Evolutionary conservation across 1,140 invertebrate species (phyloP), one percentile per base, ranked within the genome.

Genomic region (Andrena cerasifolii): DNA sequence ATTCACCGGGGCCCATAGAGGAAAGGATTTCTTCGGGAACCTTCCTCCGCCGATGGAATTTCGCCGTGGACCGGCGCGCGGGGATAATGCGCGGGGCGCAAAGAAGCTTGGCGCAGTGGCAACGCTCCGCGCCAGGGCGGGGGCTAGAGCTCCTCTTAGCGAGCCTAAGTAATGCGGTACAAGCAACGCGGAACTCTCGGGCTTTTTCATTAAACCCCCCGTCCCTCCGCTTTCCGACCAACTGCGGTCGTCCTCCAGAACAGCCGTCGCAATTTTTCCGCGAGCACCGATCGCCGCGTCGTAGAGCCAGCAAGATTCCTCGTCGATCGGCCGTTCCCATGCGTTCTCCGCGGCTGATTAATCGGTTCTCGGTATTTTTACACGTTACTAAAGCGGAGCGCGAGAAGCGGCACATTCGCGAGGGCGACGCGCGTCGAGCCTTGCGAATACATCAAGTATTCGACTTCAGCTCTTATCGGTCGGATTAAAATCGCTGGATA

Each of bases 1-100:
- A 76, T 76, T 76, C 65, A 61, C 66, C 65, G 65, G 10, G 36
- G 28, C 3, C 18, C 45, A 49, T 51, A 26, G 51, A 58, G 63
- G 63, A 49, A 76, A 47, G 66, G 24, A 59, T 70, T 61, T 70
- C 24, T 67, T 33, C 31, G 14, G 43, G 40, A 40, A 61, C 7
- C 28, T 24, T 56, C 40, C 28, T 24, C 16, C 24, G 3, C 24
- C 12, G 6, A 28, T 28, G 12, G 18, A 51, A 62, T 62, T 63
- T 53, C 45, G 58, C 6, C 58, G 33, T 61, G 14, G 68, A 4
- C 26, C n/a, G 45, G 16, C n/a, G 12, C 18, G 21, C 18, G 53
- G 36, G 36, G 18, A 58, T 70, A 70, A 51, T 26, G 5, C 56
- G 4, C 26, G 28, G 18, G 31, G 33, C 33, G 24, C 54, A 49